These are phyloP conservation scores for Sphenopsis melanotis DNA, from an alignment of 2,797 vertebrate genomes.

Conservation along the genomic window DNA sequence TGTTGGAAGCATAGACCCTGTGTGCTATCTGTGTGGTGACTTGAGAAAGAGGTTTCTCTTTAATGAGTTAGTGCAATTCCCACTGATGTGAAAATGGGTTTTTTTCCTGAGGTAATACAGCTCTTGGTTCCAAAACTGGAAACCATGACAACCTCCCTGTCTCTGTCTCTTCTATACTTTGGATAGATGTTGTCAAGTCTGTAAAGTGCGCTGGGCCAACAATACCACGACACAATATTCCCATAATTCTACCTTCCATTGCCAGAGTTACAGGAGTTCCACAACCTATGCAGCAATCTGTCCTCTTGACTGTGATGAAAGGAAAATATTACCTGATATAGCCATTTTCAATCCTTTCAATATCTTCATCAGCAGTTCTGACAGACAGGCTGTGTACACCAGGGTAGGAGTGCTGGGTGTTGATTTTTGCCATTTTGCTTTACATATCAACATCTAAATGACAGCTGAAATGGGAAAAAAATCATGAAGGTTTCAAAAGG, in stretches of 20 bases:
- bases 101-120: background rate
- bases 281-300: background rate
- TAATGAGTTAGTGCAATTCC: background rate
- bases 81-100: background rate
- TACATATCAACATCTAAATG: slow-evolving; percentile 54
- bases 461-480: slow-evolving; percentile 43
- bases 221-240: background rate
- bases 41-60: background rate
- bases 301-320: background rate
- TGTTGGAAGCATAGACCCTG: background rate
- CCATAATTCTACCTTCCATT: background rate
- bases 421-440: slow-evolving; percentile 77
- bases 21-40: background rate
- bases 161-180: background rate
- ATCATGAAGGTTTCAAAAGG: background rate
- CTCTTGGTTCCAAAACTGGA: background rate
- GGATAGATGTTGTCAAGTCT: background rate
- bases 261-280: background rate
- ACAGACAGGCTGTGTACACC: slow-evolving; percentile 55
- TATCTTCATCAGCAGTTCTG: slow-evolving; percentile 74
- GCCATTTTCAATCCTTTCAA: slow-evolving; percentile 80
- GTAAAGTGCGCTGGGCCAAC: background rate
- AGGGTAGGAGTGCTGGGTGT: slow-evolving; percentile 79
- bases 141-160: background rate
- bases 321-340: slow-evolving; percentile 77